A percentile compares a stretch with the other conserved stretches of the same genome.
Evolutionary conservation across 2,113 vertebrate species (phyloP).

Genomic region (Pavo muticus): DNA sequence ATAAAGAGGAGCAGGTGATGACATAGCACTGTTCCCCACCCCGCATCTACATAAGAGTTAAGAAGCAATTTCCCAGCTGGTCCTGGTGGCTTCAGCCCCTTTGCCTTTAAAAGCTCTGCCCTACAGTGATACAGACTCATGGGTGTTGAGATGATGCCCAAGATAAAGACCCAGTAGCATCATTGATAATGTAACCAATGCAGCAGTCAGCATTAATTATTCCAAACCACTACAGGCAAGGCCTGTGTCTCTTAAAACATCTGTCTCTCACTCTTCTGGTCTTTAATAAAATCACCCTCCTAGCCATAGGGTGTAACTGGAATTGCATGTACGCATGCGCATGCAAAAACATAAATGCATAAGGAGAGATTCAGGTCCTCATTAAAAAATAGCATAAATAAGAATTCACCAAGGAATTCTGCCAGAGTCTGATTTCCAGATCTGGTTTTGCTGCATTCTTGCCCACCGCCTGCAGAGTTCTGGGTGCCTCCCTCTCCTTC

Average conservation of each 20-base stretch:
- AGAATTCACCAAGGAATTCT: constrained; percentile 78
- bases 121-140: constrained; percentile 22
- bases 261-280: constrained; percentile 51
- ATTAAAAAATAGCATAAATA: constrained; percentile 75
- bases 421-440: constrained; percentile 76
- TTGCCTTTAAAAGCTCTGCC: constrained; percentile 35
- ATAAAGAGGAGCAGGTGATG: constrained; percentile 2
- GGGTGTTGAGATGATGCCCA: constrained; percentile 7
- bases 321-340: constrained; percentile 50
- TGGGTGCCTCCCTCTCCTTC: constrained; percentile 79
- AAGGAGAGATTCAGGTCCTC: constrained; percentile 66
- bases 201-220: constrained; percentile 58
- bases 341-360: constrained; percentile 55
- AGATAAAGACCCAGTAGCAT: constrained; percentile 41
- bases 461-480: constrained; percentile 75
- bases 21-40: constrained; percentile 26
- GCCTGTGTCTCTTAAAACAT: constrained; percentile 25
- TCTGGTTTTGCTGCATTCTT: constrained; percentile 83
- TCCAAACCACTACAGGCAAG: constrained; percentile 30
- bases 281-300: constrained; percentile 55
- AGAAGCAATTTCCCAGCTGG: constrained; percentile 29
- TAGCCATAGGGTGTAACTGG: constrained; percentile 57
- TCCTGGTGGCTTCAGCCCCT: constrained; percentile 44
- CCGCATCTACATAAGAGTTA: constrained; percentile 2
- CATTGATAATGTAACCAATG: constrained; percentile 28